Base-by-base conservation (phyloP, 2,113 vertebrate species). In the Phalacrocorax carbo region DNA sequence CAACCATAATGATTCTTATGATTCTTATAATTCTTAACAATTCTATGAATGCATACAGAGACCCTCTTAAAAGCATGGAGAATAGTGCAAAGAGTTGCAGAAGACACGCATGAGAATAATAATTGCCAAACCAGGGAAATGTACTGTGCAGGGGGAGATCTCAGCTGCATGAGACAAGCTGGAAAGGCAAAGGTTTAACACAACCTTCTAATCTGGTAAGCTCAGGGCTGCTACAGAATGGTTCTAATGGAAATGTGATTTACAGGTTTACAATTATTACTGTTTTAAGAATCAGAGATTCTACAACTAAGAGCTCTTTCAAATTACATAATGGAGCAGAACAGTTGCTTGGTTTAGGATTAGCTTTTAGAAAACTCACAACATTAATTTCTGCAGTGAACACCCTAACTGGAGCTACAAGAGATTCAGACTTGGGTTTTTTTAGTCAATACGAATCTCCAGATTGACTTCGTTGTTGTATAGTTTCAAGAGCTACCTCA, bases 381-480 rank as follows among this genome's bases (percentile, higher is more conserved):
- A 68, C 30, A 48, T 69, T 68, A 8, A 73, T 40, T 73, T 57
- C 42, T 75, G 21, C 42, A 51, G 23, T 36, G 34, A 91, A 48
- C 48, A 70, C 15, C 10, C 21, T 64, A 69, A 40, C 2, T 29
- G 44, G 34, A 40, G 34, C 75, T 42, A 68, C 5, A 88, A 40
- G 34, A 57, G 36, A 51, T 40, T 27, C 42, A 18, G 15, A 26
- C 29, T 73, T 38, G 12, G 7, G 12, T 17, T 42, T 27, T 64
- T 73, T 73, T 14, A 64, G 36, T 73, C 49, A 69, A 68, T 13
- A 46, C 18, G 25, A 93, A 97, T 93, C 94, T 96, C 93, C 90
- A 95, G 86, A 95, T 94, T 94, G 94, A 91, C 15, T 93, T 92
- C 96, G 83, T 82, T 92, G 73, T 66, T 91, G 75, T 81, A 69